Percentiles rank a stretch among this genome's conserved stretches.
Evolutionary conservation across 2,797 vertebrate genomes (phyloP).

Genomic region (Antennarius maculatus): DNA sequence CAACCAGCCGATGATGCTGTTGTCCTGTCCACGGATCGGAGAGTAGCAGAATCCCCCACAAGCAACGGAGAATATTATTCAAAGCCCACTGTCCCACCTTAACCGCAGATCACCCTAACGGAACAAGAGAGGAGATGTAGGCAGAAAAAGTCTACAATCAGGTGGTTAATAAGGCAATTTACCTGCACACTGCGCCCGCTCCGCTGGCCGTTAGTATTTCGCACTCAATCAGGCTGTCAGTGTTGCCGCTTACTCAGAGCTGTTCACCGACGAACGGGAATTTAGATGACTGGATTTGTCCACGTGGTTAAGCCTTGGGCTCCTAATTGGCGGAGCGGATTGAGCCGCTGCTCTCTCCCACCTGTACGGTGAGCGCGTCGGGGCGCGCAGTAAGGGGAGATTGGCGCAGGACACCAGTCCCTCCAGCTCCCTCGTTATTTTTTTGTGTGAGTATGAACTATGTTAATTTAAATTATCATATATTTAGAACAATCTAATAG

Average conservation of each 20-base stretch:
- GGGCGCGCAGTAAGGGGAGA: background rate
- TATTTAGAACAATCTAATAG: too few species aligned
- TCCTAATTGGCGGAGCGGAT: constrained; percentile 77
- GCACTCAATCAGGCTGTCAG: constrained; percentile 44
- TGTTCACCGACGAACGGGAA: constrained; percentile 60
- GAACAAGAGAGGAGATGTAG: background rate
- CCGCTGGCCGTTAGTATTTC: constrained; percentile 44
- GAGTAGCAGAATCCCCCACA: constrained; percentile 31
- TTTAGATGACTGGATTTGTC: constrained; percentile 75
- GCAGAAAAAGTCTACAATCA: constrained; percentile 4
- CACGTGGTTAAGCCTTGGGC: constrained; percentile 75
- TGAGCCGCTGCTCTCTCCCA: constrained; percentile 50
- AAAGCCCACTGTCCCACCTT: constrained; percentile 22
- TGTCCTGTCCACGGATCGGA: constrained; percentile 64
- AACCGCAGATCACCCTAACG: background rate
- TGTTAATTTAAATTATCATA: background rate
- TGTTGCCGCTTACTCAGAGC: constrained; percentile 55
- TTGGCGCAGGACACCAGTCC: constrained; percentile 4
- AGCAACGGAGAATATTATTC: constrained; percentile 34
- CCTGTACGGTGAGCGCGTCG: constrained; percentile 58
- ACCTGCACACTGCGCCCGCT: constrained; percentile 63
- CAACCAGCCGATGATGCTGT: constrained; percentile 56
- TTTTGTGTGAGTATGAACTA: background rate
- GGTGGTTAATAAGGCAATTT: constrained; percentile 32
- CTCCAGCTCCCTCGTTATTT: fast-evolving